Evolutionary conservation across 2,888 invertebrate genomes (phyloP).

Genomic region (Cylloceria caligata): DNA sequence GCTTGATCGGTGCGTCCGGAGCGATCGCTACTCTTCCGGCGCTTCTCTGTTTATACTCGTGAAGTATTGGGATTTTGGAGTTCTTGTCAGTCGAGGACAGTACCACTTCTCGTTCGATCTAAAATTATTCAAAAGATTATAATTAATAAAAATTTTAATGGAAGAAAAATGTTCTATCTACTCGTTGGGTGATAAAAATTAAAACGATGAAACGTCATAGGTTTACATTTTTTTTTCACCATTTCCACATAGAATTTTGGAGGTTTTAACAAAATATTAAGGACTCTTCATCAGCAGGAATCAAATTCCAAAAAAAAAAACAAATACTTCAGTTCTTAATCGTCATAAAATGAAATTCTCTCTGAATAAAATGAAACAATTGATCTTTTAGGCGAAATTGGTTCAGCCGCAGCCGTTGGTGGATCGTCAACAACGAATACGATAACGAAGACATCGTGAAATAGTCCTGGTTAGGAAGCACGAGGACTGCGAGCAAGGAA

Average conservation of each 20-base stretch:
- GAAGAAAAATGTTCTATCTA: too few relatives aligned
- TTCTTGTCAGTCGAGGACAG: slow-evolving; percentile 91
- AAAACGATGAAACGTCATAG: too few relatives aligned
- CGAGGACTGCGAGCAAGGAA: slow-evolving; percentile 68
- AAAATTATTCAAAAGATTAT: slow-evolving; percentile 74
- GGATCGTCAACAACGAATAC: not conserved
- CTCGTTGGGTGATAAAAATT: too few relatives aligned
- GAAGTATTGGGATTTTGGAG: slow-evolving; percentile 91
- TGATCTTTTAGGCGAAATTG: too few relatives aligned
- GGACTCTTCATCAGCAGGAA: too few relatives aligned
- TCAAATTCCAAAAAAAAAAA: not conserved
- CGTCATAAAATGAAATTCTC: too few relatives aligned
- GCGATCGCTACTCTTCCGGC: slow-evolving; percentile 87
- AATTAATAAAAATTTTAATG: not conserved
- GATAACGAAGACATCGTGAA: slow-evolving; percentile 8
- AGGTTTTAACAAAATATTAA: too few relatives aligned
- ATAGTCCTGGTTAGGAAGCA: slow-evolving; percentile 37
- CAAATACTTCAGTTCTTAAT: not conserved
- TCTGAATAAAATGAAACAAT: too few relatives aligned
- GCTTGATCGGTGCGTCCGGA: slow-evolving; percentile 91
- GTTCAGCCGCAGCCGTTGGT: too few relatives aligned
- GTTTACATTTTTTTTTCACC: too few relatives aligned
- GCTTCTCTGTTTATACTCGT: slow-evolving; percentile 89
- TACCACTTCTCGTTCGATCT: slow-evolving; percentile 93
- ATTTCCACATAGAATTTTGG: too few relatives aligned